Evolutionary conservation across 1,140 invertebrate species (phyloP).

Genomic region (Acromyrmex charruanus): DNA sequence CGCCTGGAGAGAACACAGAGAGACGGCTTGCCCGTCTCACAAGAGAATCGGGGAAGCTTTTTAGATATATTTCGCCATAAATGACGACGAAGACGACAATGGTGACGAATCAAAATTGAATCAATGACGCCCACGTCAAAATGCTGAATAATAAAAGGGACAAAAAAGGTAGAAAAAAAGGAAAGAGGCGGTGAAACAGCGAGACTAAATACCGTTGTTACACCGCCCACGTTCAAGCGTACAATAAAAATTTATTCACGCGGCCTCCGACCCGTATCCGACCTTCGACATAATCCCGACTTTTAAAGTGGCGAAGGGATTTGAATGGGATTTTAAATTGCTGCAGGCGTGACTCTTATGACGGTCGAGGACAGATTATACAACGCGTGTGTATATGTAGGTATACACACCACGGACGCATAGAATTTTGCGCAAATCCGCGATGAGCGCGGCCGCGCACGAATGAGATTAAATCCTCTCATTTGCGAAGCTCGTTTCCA

Average conservation of each 20-base stretch:
- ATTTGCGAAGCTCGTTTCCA: neutral
- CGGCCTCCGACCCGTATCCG: neutral
- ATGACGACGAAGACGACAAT: neutral
- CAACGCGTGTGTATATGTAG: neutral
- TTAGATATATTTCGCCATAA: slow-evolving; percentile 2
- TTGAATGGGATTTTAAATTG: slow-evolving; percentile 34
- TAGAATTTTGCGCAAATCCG: neutral
- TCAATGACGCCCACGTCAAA: slow-evolving; percentile 19
- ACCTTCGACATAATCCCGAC: neutral
- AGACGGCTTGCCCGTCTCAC: neutral
- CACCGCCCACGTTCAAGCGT: neutral
- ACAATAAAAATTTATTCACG: slow-evolving; percentile 41
- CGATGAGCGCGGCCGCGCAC: neutral
- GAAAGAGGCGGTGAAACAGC: neutral
- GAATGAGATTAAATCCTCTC: slow-evolving; percentile 14
- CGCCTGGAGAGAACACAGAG: neutral
- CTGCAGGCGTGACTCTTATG: neutral
- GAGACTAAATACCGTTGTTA: slow-evolving; percentile 10
- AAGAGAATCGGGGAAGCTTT: slow-evolving; percentile 2
- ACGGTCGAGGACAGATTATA: neutral
- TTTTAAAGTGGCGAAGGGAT: slow-evolving; percentile 22
- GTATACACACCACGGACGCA: neutral
- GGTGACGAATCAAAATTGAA: neutral
- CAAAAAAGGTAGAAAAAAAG: neutral
- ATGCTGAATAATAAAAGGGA: neutral